Conservation (phyloP, 1,140 invertebrate species). For the Hylyphantes graminicola region DNA sequence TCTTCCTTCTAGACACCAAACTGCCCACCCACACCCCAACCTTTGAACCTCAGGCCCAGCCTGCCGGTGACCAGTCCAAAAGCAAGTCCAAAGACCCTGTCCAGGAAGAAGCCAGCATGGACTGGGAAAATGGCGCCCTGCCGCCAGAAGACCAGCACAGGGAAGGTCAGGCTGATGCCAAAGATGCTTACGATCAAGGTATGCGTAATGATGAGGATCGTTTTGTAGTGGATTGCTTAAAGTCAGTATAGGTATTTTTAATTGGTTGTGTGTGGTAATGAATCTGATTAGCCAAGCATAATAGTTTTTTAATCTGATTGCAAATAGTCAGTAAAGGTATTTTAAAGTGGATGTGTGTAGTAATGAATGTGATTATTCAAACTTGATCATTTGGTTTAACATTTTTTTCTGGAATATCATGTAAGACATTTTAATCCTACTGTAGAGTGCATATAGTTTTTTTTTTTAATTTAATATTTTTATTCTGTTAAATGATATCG, state of each 20-base stretch:
- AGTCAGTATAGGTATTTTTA: neutral
- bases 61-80: constrained; percentile 7
- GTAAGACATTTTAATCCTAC: too few species aligned
- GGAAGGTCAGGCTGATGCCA: constrained; percentile 28
- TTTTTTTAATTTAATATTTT: too few species aligned
- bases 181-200: constrained; percentile 27
- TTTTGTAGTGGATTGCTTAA: neutral
- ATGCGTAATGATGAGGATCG: neutral
- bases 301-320: neutral
- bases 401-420: too few species aligned
- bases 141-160: constrained; percentile 31
- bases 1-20: neutral
- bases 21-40: constrained; percentile 33
- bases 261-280: neutral
- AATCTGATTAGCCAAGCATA: neutral
- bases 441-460: too few species aligned
- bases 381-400: too few species aligned
- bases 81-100: constrained; percentile 16
- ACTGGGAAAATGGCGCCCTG: constrained; percentile 29
- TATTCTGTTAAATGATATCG: too few species aligned
- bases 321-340: neutral
- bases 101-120: constrained; percentile 2
- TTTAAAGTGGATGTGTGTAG: neutral
- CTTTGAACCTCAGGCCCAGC: neutral
- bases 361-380: too few species aligned